Base-by-base conservation (phyloP, 2,113 vertebrate species). In the Coracopsis vasa region DNA sequence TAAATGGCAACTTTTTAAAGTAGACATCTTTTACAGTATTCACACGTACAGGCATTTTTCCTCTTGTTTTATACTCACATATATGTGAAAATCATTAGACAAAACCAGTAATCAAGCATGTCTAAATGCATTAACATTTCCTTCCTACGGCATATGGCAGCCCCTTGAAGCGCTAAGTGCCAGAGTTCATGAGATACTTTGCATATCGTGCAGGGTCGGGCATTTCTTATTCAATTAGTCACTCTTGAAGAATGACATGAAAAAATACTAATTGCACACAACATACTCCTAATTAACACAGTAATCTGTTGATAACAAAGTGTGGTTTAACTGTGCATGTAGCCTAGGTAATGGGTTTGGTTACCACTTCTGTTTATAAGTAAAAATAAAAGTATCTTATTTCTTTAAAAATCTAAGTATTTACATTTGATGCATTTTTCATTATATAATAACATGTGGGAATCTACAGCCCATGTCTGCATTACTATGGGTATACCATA, bases 11-110 rank as follows among this genome's bases (percentile, higher is more conserved):
- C 14, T 66, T 83, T 41, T 66, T 35, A 53, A 80, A 82, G 23
- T 2, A 78, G 24, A 61, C 50, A 88, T n/a, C 8, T 35, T 80
- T 41, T 35, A 11, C 88, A 25, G 64, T 6, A 45, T 15, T 74
- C 31, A 88, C 12, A 72, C 72, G 91, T 33, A 29, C 9, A 87
- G 72, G 12, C 2, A 72, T 50, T 75, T 92, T 71, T 44, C 56
- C 18, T 39, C 13, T 65, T 53, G 31, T 50, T 79, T 45, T 19
- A 37, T 48, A 48, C 2, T 69, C 0, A 0, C 1, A 3, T 16
- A 1, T 16, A 18, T 11, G 19, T 72, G 51, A 80, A 17, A 29
- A 79, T 17, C 13, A 50, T 42, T 72, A 53, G 86, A 81, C 15
- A 86, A 80, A 84, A 62, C 0, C 9, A 81, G 39, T 71, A 78